Evolutionary conservation across 2,113 vertebrate genomes (phyloP).

Genomic region (Vombatus ursinus): DNA sequence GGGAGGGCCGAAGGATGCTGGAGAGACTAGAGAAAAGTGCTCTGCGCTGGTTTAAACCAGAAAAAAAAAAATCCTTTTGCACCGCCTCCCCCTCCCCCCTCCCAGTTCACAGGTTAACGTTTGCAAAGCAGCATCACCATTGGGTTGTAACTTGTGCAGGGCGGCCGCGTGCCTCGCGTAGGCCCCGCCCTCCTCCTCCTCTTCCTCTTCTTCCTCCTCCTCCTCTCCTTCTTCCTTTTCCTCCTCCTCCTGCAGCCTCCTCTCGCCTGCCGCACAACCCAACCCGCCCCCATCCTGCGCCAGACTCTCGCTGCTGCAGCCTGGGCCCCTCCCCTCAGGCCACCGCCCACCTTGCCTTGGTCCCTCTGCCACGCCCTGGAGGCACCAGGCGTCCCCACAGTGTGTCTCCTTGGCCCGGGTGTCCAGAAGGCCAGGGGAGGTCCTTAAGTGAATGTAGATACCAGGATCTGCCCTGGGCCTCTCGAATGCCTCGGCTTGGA

Average conservation of each 20-base stretch:
- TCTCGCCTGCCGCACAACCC: neutral
- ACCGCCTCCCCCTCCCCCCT: neutral
- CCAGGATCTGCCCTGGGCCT: neutral
- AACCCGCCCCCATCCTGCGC: neutral
- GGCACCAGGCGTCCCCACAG: neutral
- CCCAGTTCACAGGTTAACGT: neutral
- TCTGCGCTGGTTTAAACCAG: neutral
- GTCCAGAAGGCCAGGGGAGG: neutral
- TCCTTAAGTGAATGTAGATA: neutral
- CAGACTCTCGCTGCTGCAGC: neutral
- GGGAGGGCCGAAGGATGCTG: too few species aligned
- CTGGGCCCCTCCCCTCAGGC: neutral
- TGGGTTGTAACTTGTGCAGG: neutral
- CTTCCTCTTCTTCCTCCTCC: neutral
- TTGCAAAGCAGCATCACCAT: neutral
- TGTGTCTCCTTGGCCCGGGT: neutral
- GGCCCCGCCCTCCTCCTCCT: neutral
- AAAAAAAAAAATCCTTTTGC: neutral
- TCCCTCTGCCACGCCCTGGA: neutral
- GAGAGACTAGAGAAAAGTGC: neutral
- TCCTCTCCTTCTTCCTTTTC: neutral
- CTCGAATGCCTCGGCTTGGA: neutral
- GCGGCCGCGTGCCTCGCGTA: neutral
- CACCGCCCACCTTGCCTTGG: neutral
- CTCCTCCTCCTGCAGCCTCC: neutral